These are phyloP conservation scores for Setipinna tenuifilis DNA, from an alignment of 2,797 vertebrate genomes.

Conservation along the genomic window DNA sequence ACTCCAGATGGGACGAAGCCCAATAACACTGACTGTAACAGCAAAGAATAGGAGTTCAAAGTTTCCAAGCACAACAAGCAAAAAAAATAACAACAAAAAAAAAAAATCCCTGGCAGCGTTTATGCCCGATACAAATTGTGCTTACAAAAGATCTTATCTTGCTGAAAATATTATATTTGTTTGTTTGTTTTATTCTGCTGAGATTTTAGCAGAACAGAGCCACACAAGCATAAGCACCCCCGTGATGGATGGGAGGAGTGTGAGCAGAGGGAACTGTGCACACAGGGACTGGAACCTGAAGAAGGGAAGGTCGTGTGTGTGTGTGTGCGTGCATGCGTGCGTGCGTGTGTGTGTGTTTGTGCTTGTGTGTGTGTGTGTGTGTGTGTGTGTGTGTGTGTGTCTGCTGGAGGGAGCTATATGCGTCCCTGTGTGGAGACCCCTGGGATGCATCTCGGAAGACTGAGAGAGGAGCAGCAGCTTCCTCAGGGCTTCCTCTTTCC, in stretches of 20 bases:
- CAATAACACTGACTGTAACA: not conserved
- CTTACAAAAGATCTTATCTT: not conserved
- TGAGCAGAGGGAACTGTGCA: not conserved
- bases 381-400: slow-evolving; percentile 3
- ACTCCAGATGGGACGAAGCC: not conserved
- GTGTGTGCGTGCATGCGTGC: not conserved
- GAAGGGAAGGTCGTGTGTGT: not conserved
- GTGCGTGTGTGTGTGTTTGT: not conserved
- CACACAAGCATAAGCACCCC: not conserved
- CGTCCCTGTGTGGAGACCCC: not conserved
- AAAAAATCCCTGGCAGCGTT: not conserved
- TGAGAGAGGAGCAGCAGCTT: not conserved
- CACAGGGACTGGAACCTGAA: not conserved
- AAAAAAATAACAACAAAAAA: not conserved
- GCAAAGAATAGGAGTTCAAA: not conserved
- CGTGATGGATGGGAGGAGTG: not conserved
- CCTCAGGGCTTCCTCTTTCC: slow-evolving; percentile 1
- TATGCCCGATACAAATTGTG: not conserved
- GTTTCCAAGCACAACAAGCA: not conserved
- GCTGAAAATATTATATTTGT: not conserved
- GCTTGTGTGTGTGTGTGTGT: not conserved
- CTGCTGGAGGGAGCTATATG: not conserved
- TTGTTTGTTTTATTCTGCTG: not conserved
- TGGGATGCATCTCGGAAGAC: not conserved
- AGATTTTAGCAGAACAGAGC: not conserved